A percentile compares a stretch with the other conserved stretches of the same genome.
These are phyloP conservation scores for Microdon myrmicae DNA, from an alignment of 2,888 invertebrate species.

Conservation along the genomic window DNA sequence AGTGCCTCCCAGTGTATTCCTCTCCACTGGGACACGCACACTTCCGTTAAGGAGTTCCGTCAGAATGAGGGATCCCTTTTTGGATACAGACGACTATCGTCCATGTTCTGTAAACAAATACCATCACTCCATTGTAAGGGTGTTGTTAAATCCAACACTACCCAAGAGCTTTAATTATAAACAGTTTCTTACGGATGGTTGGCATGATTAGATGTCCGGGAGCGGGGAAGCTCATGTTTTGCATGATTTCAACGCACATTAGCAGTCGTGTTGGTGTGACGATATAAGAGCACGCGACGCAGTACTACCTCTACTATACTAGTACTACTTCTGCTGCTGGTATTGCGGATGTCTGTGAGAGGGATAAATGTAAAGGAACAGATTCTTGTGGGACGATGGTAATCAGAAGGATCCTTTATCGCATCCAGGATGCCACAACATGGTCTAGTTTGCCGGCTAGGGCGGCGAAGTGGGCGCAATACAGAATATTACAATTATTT, in stretches of 20 bases:
- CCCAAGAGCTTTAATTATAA: constrained; percentile 47
- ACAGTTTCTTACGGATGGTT: constrained; percentile 32
- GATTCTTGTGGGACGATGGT: constrained; percentile 8
- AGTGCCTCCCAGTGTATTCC: constrained; percentile 3
- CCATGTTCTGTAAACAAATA: constrained; percentile 42
- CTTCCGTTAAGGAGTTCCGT: constrained; percentile 8
- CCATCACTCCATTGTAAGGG: constrained; percentile 12
- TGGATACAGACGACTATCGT: constrained; percentile 9
- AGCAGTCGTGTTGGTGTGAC: neutral
- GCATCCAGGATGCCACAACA: constrained; percentile 14
- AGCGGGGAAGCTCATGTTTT: constrained; percentile 21
- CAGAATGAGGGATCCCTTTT: constrained; percentile 20
- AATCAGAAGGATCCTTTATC: constrained; percentile 45
- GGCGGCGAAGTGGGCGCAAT: constrained; percentile 1
- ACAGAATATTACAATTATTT: constrained; percentile 51
- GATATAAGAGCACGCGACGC: constrained; percentile 11
- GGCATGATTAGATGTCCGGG: no score
- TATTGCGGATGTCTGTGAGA: no score
- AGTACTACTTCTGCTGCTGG: constrained; percentile 4
- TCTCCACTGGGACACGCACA: neutral
- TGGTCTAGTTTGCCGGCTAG: neutral
- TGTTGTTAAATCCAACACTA: constrained; percentile 40
- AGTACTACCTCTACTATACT: constrained; percentile 5
- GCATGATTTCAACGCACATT: constrained; percentile 38
- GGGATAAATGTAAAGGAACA: no score